phyloP scores from a whole-genome alignment of 2,888 invertebrate species.

The Pyrrhia umbra region DNA sequence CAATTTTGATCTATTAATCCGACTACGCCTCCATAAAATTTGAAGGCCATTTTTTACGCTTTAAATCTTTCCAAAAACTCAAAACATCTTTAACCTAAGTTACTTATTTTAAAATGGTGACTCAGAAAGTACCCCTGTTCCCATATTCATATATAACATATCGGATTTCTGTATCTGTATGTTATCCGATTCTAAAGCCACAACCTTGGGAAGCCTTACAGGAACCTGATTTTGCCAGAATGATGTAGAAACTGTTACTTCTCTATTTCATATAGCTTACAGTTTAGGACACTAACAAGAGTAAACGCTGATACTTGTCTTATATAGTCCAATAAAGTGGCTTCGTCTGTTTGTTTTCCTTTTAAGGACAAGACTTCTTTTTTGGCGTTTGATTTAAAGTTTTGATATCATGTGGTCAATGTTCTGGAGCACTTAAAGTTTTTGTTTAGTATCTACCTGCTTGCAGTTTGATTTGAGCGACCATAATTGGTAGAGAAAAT shows the following conservation, averaged over 20 bases:
- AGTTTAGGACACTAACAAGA: neutral
- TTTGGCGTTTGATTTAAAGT: conserved; percentile 26
- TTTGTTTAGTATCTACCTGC: conserved; percentile 17
- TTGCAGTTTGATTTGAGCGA: conserved; percentile 11
- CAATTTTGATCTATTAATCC: conserved; percentile 47
- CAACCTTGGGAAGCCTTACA: neutral
- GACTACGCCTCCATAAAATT: conserved; percentile 29
- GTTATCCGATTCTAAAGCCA: neutral
- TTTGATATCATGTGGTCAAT: conserved; percentile 45
- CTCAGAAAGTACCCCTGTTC: neutral
- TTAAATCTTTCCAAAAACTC: neutral
- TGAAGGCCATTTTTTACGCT: conserved; percentile 1
- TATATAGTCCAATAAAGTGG: neutral
- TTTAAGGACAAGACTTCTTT: conserved; percentile 27
- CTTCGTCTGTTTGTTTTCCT: conserved; percentile 17
- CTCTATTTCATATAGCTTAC: neutral
- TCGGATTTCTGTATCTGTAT: neutral
- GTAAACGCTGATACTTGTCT: neutral
- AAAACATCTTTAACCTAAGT: neutral
- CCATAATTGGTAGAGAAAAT: conserved; percentile 35
- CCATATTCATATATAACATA: neutral
- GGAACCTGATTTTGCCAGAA: conserved; percentile 1
- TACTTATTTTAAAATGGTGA: neutral
- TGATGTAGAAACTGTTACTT: neutral
- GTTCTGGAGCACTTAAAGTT: conserved; percentile 38